Conservation (phyloP, 2,113 vertebrate species). For the Barbus barbus region DNA sequence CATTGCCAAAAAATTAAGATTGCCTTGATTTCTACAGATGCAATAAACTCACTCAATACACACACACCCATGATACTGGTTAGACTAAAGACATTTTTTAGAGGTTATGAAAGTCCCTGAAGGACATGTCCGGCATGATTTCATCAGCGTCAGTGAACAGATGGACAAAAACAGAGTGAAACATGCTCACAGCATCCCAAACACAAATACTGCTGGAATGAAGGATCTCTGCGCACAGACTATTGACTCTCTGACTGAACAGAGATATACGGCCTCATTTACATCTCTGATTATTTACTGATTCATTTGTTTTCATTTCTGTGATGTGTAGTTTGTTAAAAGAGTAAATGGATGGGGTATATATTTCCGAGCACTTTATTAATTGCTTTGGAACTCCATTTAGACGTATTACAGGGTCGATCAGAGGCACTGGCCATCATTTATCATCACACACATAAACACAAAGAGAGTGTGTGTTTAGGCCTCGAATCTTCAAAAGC, state of each 20-base stretch:
- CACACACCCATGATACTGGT: background rate
- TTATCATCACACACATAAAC: constrained; percentile 65
- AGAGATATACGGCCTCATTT: background rate
- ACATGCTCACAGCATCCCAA: background rate
- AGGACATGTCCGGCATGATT: background rate
- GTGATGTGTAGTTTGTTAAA: background rate
- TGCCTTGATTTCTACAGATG: constrained; percentile 10
- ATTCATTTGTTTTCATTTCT: background rate
- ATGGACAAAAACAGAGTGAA: background rate
- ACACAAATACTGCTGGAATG: background rate
- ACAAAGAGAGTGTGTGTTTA: constrained; percentile 39
- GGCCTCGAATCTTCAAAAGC: background rate
- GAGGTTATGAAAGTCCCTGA: background rate
- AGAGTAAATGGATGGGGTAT: background rate
- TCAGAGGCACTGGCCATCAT: background rate
- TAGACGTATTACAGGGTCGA: constrained; percentile 1
- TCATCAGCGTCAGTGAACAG: no score
- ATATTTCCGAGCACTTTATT: background rate
- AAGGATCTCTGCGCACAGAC: background rate
- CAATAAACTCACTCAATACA: background rate
- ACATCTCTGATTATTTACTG: background rate
- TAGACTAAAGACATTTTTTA: background rate
- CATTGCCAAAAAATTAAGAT: background rate
- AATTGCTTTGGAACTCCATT: background rate
- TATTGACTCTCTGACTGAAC: background rate